Conservation (phyloP, 2,113 vertebrate species). For the Geothlypis trichas region DNA sequence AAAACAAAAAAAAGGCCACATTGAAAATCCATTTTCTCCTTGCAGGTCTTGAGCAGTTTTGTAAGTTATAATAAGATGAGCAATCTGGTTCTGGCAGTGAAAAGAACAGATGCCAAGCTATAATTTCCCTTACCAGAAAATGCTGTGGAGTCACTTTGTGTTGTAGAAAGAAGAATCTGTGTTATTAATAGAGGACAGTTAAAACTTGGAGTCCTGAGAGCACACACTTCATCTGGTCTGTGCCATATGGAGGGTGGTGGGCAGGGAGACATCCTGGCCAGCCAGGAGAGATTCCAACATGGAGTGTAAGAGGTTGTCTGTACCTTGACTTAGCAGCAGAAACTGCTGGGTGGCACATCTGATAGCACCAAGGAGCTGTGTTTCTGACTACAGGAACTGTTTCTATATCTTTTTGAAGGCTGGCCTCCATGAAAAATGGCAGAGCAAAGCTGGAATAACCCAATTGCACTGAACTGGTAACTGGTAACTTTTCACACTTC, state of each 20-base stretch:
- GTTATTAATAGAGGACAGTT: conserved; percentile 47
- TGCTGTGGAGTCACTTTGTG: conserved; percentile 54
- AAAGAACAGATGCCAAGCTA: conserved; percentile 67
- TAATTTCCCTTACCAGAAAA: conserved; percentile 63
- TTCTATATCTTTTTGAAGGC: not conserved
- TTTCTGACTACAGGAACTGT: not conserved
- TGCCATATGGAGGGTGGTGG: not conserved
- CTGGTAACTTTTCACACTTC: not conserved
- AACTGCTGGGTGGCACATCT: not conserved
- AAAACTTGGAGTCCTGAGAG: conserved; percentile 17
- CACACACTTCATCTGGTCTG: not conserved
- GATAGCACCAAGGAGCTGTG: not conserved
- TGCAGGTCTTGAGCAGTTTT: conserved; percentile 61
- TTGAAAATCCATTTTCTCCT: conserved; percentile 68
- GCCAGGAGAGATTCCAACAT: not conserved
- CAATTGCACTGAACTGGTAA: not conserved
- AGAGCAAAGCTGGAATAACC: not conserved
- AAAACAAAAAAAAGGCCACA: conserved; percentile 26
- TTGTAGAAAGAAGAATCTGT: not conserved
- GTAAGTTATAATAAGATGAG: conserved; percentile 67
- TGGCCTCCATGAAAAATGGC: not conserved
- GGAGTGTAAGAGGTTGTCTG: not conserved
- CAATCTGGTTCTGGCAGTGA: conserved; percentile 69
- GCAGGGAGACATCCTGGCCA: not conserved
- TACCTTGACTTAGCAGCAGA: not conserved